phyloP scores from a whole-genome alignment of 2,113 vertebrate genomes.

The Zapornia atra region DNA sequence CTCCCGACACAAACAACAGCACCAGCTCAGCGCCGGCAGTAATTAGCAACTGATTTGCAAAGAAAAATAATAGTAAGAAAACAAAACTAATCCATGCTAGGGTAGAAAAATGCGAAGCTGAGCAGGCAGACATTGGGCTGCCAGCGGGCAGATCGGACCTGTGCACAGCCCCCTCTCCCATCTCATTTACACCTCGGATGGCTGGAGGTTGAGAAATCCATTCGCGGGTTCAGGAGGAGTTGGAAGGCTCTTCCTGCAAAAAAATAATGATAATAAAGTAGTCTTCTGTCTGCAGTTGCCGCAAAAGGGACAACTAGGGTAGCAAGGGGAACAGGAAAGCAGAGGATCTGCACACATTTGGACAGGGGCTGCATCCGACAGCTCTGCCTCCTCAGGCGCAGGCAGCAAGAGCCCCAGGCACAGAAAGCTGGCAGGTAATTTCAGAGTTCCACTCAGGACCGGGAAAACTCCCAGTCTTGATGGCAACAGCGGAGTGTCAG shows the following conservation, averaged over 20 bases:
- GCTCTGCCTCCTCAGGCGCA: background rate
- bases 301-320: background rate
- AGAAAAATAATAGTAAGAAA: too few relatives aligned
- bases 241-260: background rate
- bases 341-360: background rate
- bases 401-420: background rate
- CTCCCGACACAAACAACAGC: background rate
- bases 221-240: conserved; percentile 50
- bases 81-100: background rate
- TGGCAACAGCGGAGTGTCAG: accelerated
- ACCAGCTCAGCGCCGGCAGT: background rate
- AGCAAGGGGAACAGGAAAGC: background rate
- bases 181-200: conserved; percentile 48
- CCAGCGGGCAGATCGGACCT: background rate
- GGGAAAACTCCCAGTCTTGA: background rate
- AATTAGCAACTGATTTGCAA: background rate
- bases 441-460: background rate
- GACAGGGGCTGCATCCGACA: accelerated
- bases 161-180: background rate
- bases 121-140: background rate
- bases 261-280: background rate
- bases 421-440: background rate
- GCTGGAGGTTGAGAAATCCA: conserved; percentile 57
- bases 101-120: background rate
- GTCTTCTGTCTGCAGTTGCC: background rate